phyloP scores from a whole-genome alignment of 2,113 vertebrate genomes.

The Speoplatyrhinus poulsoni region DNA sequence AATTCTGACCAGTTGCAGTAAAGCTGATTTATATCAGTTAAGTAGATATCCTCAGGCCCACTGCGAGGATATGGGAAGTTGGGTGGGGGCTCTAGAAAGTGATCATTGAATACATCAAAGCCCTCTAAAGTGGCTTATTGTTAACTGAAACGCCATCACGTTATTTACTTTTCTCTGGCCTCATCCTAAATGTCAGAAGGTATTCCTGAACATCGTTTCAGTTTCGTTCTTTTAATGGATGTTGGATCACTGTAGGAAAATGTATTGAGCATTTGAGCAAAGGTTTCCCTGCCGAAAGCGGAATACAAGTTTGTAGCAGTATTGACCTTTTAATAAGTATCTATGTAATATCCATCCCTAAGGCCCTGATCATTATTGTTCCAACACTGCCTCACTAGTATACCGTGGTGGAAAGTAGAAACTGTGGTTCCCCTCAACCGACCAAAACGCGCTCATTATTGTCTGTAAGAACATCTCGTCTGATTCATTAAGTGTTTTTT shows the following conservation, averaged over 20 bases:
- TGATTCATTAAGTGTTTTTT: conserved; percentile 70
- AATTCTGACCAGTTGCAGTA: conserved; percentile 73
- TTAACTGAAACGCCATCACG: conserved; percentile 40
- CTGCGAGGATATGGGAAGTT: conserved; percentile 29
- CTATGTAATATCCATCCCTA: conserved; percentile 57
- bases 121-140: conserved; percentile 45
- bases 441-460: conserved; percentile 75
- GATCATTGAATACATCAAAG: conserved; percentile 71
- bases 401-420: conserved; percentile 60
- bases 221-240: conserved; percentile 9
- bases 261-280: conserved; percentile 19
- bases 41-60: conserved; percentile 56
- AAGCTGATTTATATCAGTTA: conserved; percentile 75
- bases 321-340: conserved; percentile 60
- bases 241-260: conserved; percentile 16
- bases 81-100: conserved; percentile 53
- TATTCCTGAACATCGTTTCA: conserved; percentile 42
- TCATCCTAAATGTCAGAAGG: conserved; percentile 40
- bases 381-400: conserved; percentile 48
- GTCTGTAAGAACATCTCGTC: conserved; percentile 72
- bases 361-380: conserved; percentile 62
- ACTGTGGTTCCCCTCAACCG: conserved; percentile 68
- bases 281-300: neutral
- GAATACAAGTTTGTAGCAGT: conserved; percentile 14
- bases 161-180: conserved; percentile 57